A percentile compares a stretch with the other conserved stretches of the same genome.
These are phyloP conservation scores for Cryptoblepharus egeriae DNA, from an alignment of 2,797 vertebrate genomes.

Conservation along the genomic window DNA sequence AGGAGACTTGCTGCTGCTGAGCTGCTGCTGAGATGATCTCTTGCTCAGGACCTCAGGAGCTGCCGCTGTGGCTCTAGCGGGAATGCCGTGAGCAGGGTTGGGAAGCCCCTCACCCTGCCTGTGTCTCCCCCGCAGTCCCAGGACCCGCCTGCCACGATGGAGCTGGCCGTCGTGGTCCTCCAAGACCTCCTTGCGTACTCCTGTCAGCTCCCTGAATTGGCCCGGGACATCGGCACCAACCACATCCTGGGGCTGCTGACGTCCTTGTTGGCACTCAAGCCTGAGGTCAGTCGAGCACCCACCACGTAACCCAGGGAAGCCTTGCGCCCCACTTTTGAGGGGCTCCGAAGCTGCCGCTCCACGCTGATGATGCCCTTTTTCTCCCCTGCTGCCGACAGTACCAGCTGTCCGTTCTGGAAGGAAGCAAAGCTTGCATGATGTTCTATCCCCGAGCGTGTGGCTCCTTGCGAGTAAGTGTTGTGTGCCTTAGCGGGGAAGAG, in stretches of 20 bases:
- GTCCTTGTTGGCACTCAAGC: slow-evolving; percentile 87
- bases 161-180: slow-evolving; percentile 84
- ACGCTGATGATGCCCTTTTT: too few relatives aligned
- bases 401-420: slow-evolving; percentile 86
- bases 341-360: too few relatives aligned
- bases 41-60: too few relatives aligned
- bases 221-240: slow-evolving; percentile 89
- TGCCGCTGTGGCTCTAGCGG: too few relatives aligned
- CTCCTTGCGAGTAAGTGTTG: slow-evolving; percentile 82
- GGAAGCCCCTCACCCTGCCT: rapidly evolving
- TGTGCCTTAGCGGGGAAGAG: rapidly evolving
- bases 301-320: too few relatives aligned
- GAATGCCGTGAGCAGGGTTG: too few relatives aligned
- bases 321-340: too few relatives aligned
- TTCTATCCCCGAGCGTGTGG: slow-evolving; percentile 90
- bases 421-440: slow-evolving; percentile 89
- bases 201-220: slow-evolving; percentile 84
- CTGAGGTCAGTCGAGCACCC: slow-evolving; percentile 89
- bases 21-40: too few relatives aligned
- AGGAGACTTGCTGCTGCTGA: too few relatives aligned
- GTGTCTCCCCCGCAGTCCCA: slow-evolving; percentile 79
- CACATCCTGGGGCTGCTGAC: slow-evolving; percentile 89
- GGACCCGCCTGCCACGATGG: slow-evolving; percentile 85
- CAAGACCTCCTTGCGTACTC: slow-evolving; percentile 88
- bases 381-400: slow-evolving; percentile 62